Evolutionary conservation across 2,113 vertebrate genomes (phyloP), one percentile per base, ranked within the genome.

Genomic region (Cygnus atratus): DNA sequence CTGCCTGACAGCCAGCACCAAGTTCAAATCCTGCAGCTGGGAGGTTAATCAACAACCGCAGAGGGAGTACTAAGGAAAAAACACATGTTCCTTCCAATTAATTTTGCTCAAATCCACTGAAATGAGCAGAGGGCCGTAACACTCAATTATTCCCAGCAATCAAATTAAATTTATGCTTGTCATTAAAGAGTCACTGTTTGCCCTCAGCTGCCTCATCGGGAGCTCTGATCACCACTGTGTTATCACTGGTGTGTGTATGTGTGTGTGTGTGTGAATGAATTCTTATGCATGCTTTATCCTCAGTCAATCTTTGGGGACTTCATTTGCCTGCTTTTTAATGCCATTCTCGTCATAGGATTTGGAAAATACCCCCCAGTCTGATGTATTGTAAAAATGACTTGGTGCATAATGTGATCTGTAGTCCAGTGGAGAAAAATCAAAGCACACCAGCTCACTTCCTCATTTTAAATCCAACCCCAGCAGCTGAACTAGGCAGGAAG

Each of bases 141-240:
- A n/a, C 61, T 94, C 84, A 41, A 39, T 95, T 96, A 96, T 91
- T 86, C 84, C 39, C 73, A 80, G 89, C 89, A 92, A 94, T 77
- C 94, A 95, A 92, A 88, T 92, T 73, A 80, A 84, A 96, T 92
- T 92, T 86, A 92, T 70, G 73, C 72, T 80, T 15, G 0, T 85
- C 84, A 88, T 90, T 93, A 88, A 82, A 76, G 80, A 95, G 83
- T 73, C 83, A 80, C 80, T 13, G 0, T 48, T 88, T 80, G 81
- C 88, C 62, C 44, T 91, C 1, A 7, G 85, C 84, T 91, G 84
- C 80, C 59, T 82, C 19, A 0, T 25, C 59, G 61, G 50, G 87
- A 72, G 76, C 29, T 70, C 84, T 74, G 80, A 58, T 76, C 52
- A 84, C 26, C 9, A 4, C 35, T 61, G 28, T 44, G 70, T 75